These are phyloP conservation scores for Leucophenga montana DNA, from an alignment of 2,888 invertebrate species.

Conservation along the genomic window DNA sequence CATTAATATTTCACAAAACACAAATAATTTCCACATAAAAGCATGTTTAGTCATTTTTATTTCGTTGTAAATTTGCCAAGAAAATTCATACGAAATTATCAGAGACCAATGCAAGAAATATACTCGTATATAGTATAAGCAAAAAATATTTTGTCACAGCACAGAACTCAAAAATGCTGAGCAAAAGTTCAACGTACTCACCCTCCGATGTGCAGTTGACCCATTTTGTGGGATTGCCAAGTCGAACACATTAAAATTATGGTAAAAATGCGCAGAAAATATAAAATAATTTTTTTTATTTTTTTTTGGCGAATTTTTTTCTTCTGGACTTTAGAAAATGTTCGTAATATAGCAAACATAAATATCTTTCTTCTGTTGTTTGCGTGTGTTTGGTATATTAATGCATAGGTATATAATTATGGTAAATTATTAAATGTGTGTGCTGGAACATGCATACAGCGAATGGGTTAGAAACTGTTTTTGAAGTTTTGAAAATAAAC, in stretches of 20 bases:
- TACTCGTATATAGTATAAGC: too few relatives aligned
- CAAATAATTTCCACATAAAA: slow-evolving; percentile 1
- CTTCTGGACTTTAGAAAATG: too few relatives aligned
- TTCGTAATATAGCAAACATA: too few relatives aligned
- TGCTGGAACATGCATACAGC: too few relatives aligned
- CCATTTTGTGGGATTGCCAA: slow-evolving; percentile 12
- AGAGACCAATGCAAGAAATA: neutral
- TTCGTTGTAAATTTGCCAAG: slow-evolving; percentile 5
- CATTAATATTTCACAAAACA: slow-evolving; percentile 1
- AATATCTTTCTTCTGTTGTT: too few relatives aligned
- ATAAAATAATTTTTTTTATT: neutral
- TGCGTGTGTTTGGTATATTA: too few relatives aligned
- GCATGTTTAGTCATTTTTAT: neutral
- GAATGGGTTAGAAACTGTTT: too few relatives aligned
- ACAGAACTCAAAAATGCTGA: neutral
- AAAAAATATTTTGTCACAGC: slow-evolving; percentile 12
- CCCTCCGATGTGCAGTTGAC: slow-evolving; percentile 5
- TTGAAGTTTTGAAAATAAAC: too few relatives aligned
- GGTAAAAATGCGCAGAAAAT: neutral
- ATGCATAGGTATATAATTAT: too few relatives aligned
- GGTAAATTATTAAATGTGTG: too few relatives aligned
- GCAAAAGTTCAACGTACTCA: slow-evolving; percentile 11
- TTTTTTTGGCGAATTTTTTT: neutral
- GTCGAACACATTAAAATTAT: slow-evolving; percentile 16
- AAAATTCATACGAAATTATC: neutral